These are phyloP conservation scores for Ciconia boyciana DNA, from an alignment of 2,113 vertebrate genomes.

Conservation along the genomic window DNA sequence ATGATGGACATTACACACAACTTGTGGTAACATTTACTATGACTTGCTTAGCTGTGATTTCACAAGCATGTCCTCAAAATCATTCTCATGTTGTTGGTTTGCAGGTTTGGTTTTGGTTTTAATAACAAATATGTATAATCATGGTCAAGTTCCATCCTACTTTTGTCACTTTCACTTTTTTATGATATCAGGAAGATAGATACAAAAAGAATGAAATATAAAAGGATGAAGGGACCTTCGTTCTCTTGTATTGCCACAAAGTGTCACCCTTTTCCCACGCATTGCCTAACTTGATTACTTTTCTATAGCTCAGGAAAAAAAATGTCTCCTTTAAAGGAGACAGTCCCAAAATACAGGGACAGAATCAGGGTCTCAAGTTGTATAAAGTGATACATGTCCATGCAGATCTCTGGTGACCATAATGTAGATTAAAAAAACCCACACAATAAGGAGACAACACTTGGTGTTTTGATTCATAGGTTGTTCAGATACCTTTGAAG, in stretches of 20 bases:
- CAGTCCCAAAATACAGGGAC: not conserved
- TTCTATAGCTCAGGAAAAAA: conserved; percentile 1
- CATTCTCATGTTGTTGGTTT: not conserved
- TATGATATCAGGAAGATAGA: not conserved
- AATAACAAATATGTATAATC: not conserved
- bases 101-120: not conserved
- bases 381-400: not conserved
- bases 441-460: not conserved
- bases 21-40: not conserved
- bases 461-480: not conserved
- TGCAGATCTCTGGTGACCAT: not conserved
- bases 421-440: not conserved
- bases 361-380: not conserved
- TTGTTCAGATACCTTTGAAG: not conserved
- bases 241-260: conserved; percentile 48
- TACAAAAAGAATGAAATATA: not conserved
- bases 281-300: conserved; percentile 1
- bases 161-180: not conserved
- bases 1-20: not conserved
- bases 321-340: conserved; percentile 4
- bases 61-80: not conserved
- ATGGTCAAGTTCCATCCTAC: not conserved
- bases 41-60: not conserved
- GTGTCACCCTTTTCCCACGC: conserved; percentile 60
- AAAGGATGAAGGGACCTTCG: not conserved